Evolutionary conservation across 92 coral and sea anemone genomes (phyloP), one percentile per base, ranked within the genome.

Genomic region (Paragorgia papillata): DNA sequence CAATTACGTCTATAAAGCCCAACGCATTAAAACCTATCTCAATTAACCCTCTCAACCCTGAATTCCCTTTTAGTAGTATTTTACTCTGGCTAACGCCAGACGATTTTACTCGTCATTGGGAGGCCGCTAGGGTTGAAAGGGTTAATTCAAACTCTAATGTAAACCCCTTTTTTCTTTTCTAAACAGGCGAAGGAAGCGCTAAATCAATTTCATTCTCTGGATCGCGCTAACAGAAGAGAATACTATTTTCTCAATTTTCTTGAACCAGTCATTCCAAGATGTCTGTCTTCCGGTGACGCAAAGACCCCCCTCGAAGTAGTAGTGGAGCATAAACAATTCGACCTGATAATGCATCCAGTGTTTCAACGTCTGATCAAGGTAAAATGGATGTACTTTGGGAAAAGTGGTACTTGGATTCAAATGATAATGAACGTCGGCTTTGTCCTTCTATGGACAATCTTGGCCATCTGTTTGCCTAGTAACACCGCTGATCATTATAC

Each of bases 351-450:
- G 91, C 91, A 88, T 57, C 91, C 91, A 14, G 79, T 85, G 24
- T 88, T 88, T 61, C 89, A 80, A 40, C 86, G 91, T 32, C 83
- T 88, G n/a, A 84, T 88, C 48, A 85, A 84, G n/a, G 83, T 84
- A 7, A 88, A 88, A 55, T 88, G 91, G 91, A 26, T 46, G 25
- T 88, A 73, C 44, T 74, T 80, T 46, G 91, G 89, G 31, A 20
- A 34, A 31, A 65, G 79, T 20, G 85, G 75, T 9, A 46, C 79
- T 40, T 88, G 88, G 88, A 53, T 61, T 7, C 86, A 83, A 21
- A 84, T 88, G 50, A 55, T 88, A 19, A 66, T 84, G 48, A 84
- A 88, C 59, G 56, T 84, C 21, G 64, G 85, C 1, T 81, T 88
- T 39, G 79, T 85, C 46, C 67, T 88, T 35, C 40, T 75, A 1